Percentiles rank a stretch among this genome's conserved stretches.
Conservation (phyloP, 2,797 vertebrate genomes). For the Telmatherina bonti region DNA sequence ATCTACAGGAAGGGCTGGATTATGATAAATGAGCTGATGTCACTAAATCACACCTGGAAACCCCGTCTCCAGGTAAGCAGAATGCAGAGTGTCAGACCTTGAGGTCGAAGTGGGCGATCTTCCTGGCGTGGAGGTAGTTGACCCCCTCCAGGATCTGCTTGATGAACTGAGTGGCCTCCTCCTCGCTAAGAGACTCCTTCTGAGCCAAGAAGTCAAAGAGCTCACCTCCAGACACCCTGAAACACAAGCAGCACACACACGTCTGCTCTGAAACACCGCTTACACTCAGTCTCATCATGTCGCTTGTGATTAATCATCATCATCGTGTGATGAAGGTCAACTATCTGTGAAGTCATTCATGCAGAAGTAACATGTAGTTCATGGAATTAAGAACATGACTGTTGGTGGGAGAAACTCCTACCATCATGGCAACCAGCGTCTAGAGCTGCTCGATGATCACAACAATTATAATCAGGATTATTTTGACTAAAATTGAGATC, state of each 20-base stretch:
- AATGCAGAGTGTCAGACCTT: constrained; percentile 83
- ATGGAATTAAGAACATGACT: too few relatives aligned
- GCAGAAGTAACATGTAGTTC: too few relatives aligned
- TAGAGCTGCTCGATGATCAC: too few relatives aligned
- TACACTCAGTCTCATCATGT: too few relatives aligned
- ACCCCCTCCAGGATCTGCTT: constrained; percentile 96
- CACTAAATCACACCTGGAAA: neutral
- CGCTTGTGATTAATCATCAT: too few relatives aligned
- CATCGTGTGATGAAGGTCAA: too few relatives aligned
- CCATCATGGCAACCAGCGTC: too few relatives aligned
- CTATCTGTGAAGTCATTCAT: too few relatives aligned
- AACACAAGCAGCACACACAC: constrained; percentile 27
- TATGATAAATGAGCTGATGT: neutral
- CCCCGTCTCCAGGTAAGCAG: rapidly evolving
- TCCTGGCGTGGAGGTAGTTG: constrained; percentile 93
- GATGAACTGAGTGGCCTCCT: constrained; percentile 96
- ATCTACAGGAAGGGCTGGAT: neutral
- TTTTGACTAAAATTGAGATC: too few relatives aligned
- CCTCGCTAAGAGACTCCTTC: constrained; percentile 96
- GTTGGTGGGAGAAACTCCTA: too few relatives aligned
- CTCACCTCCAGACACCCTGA: constrained; percentile 91
- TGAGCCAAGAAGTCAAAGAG: constrained; percentile 94
- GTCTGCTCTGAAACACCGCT: neutral
- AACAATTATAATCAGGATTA: too few relatives aligned
- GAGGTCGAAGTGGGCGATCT: constrained; percentile 96